phyloP scores from a whole-genome alignment of 1,140 invertebrate species.

The Manduca sexta region DNA sequence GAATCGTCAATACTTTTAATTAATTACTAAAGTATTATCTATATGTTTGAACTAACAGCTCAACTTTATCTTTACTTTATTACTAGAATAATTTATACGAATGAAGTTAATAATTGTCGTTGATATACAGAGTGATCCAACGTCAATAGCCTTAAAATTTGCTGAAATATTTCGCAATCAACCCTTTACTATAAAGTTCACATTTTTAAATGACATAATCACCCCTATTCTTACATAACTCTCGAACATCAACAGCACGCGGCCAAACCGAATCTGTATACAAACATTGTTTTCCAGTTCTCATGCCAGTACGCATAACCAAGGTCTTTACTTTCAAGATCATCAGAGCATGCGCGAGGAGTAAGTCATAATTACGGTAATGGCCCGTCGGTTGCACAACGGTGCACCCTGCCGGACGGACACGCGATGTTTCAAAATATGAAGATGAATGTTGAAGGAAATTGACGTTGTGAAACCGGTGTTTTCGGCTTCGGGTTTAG shows the following conservation, averaged over 20 bases:
- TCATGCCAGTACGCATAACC: conserved; percentile 25
- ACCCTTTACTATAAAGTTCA: too few relatives aligned
- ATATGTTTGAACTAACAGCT: too few relatives aligned
- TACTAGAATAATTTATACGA: too few relatives aligned
- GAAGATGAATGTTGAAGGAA: conserved; percentile 15
- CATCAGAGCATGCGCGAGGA: conserved; percentile 59
- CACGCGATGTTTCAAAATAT: conserved; percentile 49
- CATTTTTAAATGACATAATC: too few relatives aligned
- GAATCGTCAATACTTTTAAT: too few relatives aligned
- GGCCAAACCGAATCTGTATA: conserved; percentile 21
- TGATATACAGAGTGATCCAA: too few relatives aligned
- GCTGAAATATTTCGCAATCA: too few relatives aligned
- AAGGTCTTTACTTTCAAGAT: conserved; percentile 72
- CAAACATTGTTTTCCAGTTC: conserved; percentile 48
- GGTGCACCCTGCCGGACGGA: conserved; percentile 18
- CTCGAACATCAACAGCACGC: background rate
- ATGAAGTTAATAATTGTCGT: too few relatives aligned
- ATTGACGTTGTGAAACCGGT: conserved; percentile 11
- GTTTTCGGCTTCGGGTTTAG: background rate
- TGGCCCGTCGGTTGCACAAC: conserved; percentile 49
- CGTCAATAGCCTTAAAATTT: too few relatives aligned
- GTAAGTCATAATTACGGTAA: conserved; percentile 64
- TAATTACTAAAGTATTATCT: too few relatives aligned
- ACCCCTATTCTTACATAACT: background rate
- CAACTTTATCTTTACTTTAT: too few relatives aligned